A percentile compares a stretch with the other conserved stretches of the same genome.
These are phyloP conservation scores for Propsilocerus akamusi DNA, from an alignment of 1,140 invertebrate species.

Conservation along the genomic window DNA sequence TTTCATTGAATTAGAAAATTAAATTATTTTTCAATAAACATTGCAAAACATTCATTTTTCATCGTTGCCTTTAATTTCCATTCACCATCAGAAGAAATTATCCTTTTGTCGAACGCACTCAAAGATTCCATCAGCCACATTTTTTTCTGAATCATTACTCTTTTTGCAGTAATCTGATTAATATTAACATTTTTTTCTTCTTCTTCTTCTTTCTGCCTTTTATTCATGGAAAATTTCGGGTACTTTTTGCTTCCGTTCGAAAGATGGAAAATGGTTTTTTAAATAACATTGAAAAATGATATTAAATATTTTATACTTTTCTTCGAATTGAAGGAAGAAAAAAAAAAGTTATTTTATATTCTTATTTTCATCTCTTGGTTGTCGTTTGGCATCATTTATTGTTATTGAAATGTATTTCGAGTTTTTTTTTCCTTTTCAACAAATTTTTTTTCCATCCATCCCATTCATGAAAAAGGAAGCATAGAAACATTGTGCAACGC, in stretches of 20 bases:
- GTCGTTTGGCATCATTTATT: not conserved
- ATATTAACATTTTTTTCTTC: constrained; percentile 1
- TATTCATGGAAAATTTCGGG: not conserved
- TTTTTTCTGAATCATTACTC: constrained; percentile 3
- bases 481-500: too few species aligned
- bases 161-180: constrained; percentile 1
- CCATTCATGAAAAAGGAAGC: not conserved
- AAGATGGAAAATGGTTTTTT: too few species aligned
- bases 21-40: constrained; percentile 2
- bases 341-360: too few species aligned
- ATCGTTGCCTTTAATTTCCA: not conserved
- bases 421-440: too few species aligned
- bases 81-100: not conserved
- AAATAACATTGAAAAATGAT: constrained; percentile 4
- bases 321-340: not conserved
- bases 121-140: not conserved
- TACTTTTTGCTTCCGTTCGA: too few species aligned
- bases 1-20: constrained; percentile 4
- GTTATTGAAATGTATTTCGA: constrained; percentile 4
- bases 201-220: not conserved
- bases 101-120: not conserved
- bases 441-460: not conserved
- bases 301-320: not conserved
- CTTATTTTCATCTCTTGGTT: too few species aligned
- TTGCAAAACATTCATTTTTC: not conserved